These are phyloP conservation scores for Ormia ochracea DNA, from an alignment of 2,888 invertebrate species.

Conservation along the genomic window DNA sequence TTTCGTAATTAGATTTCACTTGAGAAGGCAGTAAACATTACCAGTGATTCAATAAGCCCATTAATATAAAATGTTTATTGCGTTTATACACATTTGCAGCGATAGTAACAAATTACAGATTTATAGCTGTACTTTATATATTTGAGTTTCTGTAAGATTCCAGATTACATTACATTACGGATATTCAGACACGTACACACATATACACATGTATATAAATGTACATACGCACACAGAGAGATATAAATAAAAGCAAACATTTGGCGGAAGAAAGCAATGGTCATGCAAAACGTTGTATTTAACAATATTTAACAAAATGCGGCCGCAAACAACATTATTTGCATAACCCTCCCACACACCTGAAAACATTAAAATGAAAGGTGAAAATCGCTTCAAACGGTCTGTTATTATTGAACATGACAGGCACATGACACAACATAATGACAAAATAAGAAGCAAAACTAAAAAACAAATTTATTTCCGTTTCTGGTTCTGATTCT, in stretches of 20 bases:
- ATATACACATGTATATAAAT: too few relatives aligned
- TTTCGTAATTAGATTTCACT: slow-evolving; percentile 36
- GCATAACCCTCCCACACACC: background rate
- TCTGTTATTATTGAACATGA: slow-evolving; percentile 21
- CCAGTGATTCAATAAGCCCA: background rate
- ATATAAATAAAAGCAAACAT: background rate
- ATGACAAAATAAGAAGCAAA: too few relatives aligned
- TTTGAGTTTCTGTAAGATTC: slow-evolving; percentile 30
- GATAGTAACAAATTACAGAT: background rate
- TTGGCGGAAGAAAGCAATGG: background rate
- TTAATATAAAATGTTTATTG: slow-evolving; percentile 42
- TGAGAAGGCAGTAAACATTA: background rate
- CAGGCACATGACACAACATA: slow-evolving; percentile 4
- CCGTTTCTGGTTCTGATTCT: slow-evolving; percentile 62
- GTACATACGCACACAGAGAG: background rate
- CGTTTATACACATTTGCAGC: slow-evolving; percentile 17
- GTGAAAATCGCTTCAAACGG: background rate
- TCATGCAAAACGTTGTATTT: slow-evolving; percentile 36
- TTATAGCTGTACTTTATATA: background rate
- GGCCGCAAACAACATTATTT: slow-evolving; percentile 42
- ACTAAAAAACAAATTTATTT: slow-evolving; percentile 48
- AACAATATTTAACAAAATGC: slow-evolving; percentile 53
- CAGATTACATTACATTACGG: slow-evolving; percentile 41
- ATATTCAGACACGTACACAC: too few relatives aligned
- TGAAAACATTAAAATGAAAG: background rate